A percentile compares a stretch with the other conserved stretches of the same genome.
phyloP scores from a whole-genome alignment of 1,140 invertebrate genomes.

The Drosophila trapezifrons region DNA sequence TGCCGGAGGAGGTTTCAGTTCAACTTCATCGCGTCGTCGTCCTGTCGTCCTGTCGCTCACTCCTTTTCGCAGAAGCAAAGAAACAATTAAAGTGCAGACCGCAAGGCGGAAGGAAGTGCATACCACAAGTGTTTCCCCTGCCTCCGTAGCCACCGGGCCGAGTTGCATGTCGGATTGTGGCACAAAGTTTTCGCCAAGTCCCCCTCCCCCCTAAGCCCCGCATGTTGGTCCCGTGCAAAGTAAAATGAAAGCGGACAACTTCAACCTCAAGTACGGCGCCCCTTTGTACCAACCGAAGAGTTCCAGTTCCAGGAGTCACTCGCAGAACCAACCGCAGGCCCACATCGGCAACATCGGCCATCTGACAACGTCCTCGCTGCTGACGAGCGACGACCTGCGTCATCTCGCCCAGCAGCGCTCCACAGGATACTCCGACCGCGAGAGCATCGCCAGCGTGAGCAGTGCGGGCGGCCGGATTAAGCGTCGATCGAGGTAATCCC shows the following conservation, averaged over 20 bases:
- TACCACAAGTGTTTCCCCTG: slow-evolving; percentile 64
- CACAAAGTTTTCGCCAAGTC: slow-evolving; percentile 54
- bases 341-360: slow-evolving; percentile 49
- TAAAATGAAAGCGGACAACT: slow-evolving; percentile 84
- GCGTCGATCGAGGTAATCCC: slow-evolving; percentile 62
- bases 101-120: slow-evolving; percentile 72
- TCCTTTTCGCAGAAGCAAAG: slow-evolving; percentile 58
- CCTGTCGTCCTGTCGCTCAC: slow-evolving; percentile 52
- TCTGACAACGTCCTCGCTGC: slow-evolving; percentile 44
- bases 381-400: slow-evolving; percentile 67
- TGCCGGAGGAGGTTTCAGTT: slow-evolving; percentile 64
- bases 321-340: slow-evolving; percentile 61
- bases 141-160: slow-evolving; percentile 1
- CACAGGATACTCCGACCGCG: slow-evolving; percentile 63
- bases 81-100: slow-evolving; percentile 78
- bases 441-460: slow-evolving; percentile 71
- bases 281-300: slow-evolving; percentile 76
- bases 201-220: slow-evolving; percentile 9
- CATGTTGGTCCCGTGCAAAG: slow-evolving; percentile 33
- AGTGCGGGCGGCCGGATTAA: slow-evolving; percentile 62
- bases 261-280: slow-evolving; percentile 67
- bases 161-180: slow-evolving; percentile 69
- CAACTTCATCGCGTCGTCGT: slow-evolving; percentile 69
- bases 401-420: slow-evolving; percentile 52
- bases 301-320: slow-evolving; percentile 67